A percentile compares a stretch with the other conserved stretches of the same genome.
Conservation (phyloP, 2,888 invertebrate genomes). For the Drosophila kokeensis region DNA sequence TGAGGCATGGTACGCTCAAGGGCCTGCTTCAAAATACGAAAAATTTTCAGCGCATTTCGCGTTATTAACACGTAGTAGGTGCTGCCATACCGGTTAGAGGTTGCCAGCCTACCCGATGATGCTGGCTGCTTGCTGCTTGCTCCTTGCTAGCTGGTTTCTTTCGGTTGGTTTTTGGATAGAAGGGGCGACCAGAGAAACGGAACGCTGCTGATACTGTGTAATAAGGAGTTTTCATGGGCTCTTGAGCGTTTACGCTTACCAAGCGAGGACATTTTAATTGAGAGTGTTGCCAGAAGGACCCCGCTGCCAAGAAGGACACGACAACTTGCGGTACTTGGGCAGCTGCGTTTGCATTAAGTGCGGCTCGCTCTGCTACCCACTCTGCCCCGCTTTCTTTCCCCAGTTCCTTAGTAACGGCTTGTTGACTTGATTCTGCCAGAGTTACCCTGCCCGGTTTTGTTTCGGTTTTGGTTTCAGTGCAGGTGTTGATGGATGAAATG, state of each 20-base stretch:
- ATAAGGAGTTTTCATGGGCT: constrained; percentile 81
- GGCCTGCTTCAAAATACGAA: constrained; percentile 75
- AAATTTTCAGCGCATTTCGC: constrained; percentile 77
- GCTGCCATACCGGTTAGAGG: constrained; percentile 37
- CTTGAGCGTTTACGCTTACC: constrained; percentile 81
- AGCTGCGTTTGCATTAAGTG: constrained; percentile 76
- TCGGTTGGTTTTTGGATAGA: constrained; percentile 41
- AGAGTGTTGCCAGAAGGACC: constrained; percentile 79
- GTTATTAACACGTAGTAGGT: constrained; percentile 79
- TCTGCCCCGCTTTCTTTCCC: constrained; percentile 1
- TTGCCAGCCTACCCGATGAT: constrained; percentile 22
- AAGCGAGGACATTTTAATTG: constrained; percentile 81
- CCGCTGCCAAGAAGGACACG: constrained; percentile 47
- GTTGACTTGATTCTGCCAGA: constrained; percentile 58
- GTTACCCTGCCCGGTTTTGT: constrained; percentile 22
- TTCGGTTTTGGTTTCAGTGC: constrained; percentile 45
- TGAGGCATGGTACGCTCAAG: constrained; percentile 72
- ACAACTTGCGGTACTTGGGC: constrained; percentile 76
- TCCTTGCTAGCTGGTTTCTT: constrained; percentile 18
- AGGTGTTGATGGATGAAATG: constrained; percentile 77
- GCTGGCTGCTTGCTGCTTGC: constrained; percentile 14
- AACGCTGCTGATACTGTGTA: constrained; percentile 74
- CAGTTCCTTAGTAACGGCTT: constrained; percentile 60
- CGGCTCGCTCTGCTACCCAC: constrained; percentile 53
- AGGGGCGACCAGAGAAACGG: constrained; percentile 16